Evolutionary conservation across 1,140 invertebrate genomes (phyloP).

Genomic region (Trachelipus rathkii): DNA sequence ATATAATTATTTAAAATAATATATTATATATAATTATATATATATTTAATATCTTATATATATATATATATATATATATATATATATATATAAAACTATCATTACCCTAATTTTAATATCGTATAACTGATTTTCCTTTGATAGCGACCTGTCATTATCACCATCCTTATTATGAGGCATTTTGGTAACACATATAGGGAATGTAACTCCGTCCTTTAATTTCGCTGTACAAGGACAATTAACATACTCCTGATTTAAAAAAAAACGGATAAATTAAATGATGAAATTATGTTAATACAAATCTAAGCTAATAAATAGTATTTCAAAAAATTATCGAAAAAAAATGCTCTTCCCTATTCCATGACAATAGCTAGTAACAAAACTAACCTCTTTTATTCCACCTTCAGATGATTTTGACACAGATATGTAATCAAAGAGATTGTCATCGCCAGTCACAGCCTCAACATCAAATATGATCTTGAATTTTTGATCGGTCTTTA

Average conservation of each 20-base stretch:
- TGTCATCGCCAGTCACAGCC: neutral
- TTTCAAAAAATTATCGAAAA: neutral
- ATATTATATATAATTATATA: too few species aligned
- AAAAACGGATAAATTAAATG: neutral
- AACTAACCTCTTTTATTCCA: neutral
- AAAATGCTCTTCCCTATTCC: neutral
- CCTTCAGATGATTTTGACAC: neutral
- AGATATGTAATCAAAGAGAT: neutral
- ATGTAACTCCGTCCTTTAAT: slow-evolving; percentile 59
- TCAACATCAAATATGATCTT: neutral
- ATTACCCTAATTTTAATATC: slow-evolving; percentile 38
- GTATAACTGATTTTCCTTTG: slow-evolving; percentile 19
- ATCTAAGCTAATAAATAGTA: neutral
- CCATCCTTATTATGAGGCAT: neutral
- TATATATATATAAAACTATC: slow-evolving; percentile 9
- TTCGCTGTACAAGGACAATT: slow-evolving; percentile 62
- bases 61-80: too few species aligned
- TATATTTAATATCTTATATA: too few species aligned
- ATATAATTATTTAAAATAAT: too few species aligned
- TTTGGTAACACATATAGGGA: slow-evolving; percentile 57
- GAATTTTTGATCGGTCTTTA: neutral
- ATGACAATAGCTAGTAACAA: neutral
- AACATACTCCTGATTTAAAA: slow-evolving; percentile 51
- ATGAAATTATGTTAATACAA: neutral
- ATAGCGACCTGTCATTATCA: slow-evolving; percentile 11